Conservation (phyloP, 2,797 vertebrate species). For the Psittacula derbiana region DNA sequence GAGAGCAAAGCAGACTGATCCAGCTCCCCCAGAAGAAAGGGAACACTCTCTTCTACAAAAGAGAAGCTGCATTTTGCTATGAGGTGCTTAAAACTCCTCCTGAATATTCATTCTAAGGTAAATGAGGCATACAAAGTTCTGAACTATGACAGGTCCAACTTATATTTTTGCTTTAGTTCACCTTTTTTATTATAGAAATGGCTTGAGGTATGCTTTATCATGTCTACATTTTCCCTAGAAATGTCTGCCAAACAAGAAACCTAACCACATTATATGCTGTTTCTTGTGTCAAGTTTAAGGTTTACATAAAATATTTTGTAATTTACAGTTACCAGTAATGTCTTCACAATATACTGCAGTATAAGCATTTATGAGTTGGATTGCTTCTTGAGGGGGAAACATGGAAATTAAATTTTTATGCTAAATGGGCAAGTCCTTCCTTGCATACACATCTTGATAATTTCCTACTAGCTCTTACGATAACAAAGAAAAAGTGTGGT, state of each 20-base stretch:
- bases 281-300: neutral
- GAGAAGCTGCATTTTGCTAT: neutral
- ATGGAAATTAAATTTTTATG: neutral
- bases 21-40: neutral
- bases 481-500: neutral
- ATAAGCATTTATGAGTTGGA: neutral
- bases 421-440: neutral
- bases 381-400: neutral
- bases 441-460: neutral
- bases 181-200: neutral
- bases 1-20: neutral
- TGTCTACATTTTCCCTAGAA: neutral
- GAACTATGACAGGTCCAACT: neutral
- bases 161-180: neutral
- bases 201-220: neutral
- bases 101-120: neutral
- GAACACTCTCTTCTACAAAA: neutral
- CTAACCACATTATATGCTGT: neutral
- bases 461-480: neutral
- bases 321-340: neutral
- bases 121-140: neutral
- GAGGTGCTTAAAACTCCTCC: neutral
- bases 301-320: neutral
- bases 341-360: neutral
- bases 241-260: neutral